A percentile compares a stretch with the other conserved stretches of the same genome.
phyloP scores from a whole-genome alignment of 1,140 invertebrate species.

The Cydia fagiglandana region DNA sequence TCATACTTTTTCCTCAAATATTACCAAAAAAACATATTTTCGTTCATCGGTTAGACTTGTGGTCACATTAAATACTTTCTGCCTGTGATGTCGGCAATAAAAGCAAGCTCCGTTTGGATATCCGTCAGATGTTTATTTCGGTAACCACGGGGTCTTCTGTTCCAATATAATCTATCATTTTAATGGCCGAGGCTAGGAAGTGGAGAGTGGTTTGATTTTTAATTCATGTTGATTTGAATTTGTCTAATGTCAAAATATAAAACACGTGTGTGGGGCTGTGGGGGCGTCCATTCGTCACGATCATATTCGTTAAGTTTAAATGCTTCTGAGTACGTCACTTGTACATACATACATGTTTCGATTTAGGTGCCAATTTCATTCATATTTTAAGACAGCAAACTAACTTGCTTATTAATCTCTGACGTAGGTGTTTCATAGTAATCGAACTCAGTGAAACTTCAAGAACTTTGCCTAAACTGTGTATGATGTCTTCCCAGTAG shows the following conservation, averaged over 20 bases:
- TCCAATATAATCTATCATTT: slow-evolving; percentile 32
- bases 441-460: not conserved
- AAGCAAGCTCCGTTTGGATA: slow-evolving; percentile 15
- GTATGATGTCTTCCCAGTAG: not conserved
- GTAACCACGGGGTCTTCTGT: slow-evolving; percentile 23
- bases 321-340: not conserved
- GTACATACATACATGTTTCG: not conserved
- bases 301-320: not conserved
- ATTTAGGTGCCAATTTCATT: not conserved
- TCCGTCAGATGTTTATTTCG: slow-evolving; percentile 31
- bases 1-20: not conserved
- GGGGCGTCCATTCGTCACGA: not conserved
- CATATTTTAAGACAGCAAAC: no score
- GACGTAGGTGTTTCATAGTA: not conserved
- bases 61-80: slow-evolving; percentile 27
- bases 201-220: slow-evolving; percentile 24
- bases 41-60: not conserved
- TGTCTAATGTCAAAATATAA: slow-evolving; percentile 14
- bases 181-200: slow-evolving; percentile 25
- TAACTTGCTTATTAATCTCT: no score
- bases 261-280: not conserved
- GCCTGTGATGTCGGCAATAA: slow-evolving; percentile 28
- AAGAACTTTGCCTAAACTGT: not conserved
- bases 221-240: slow-evolving; percentile 10
- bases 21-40: slow-evolving; percentile 1